Base-by-base conservation (phyloP, 1,140 invertebrate species). In the Ganaspis sp. region DNA sequence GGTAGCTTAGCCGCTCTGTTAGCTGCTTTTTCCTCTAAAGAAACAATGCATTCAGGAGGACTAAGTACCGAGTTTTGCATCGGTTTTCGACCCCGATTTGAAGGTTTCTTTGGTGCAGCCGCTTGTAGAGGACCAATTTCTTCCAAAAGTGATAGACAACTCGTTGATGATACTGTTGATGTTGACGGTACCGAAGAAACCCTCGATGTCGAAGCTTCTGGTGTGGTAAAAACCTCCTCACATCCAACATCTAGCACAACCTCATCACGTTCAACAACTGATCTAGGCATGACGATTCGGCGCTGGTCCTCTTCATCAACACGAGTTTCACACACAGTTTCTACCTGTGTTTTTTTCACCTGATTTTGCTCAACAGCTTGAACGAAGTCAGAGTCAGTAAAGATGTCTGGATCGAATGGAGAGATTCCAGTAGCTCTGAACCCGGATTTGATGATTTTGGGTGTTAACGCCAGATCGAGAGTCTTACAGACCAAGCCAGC, bases 71-170 rank as follows among this genome's bases (percentile, higher is more conserved):
- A 9, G 9, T n/a, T 64, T 29, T 17, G 54, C 54, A 17, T 64
- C 6, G 15, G 3, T n/a, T 6, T 64, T 12, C 54, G 54, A 29
- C 54, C 54, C 5, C 54, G 54, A 29, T 64, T 64, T n/a, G 54
- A 64, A 9, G 54, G 54, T 11, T 64, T n/a, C n/a, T 64, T 64
- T 64, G 54, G 54, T 29, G 54, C 11, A 23, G 19, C 54, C 2
- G 54, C 54, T n/a, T 6, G 54, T 6, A 64, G 54, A 21, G 54
- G 54, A 21, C n/a, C 15, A 15, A 64, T 64, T 64, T 64, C 54
- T 9, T 21, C 15, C 19, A 64, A 29, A 21, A 64, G 9, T 29
- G 19, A 6, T 64, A 29, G n/a, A 6, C 54, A n/a, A 11, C 54
- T 64, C 54, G n/a, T 64, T 23, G 54, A 64, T 4, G 54, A n/a